A percentile compares a stretch with the other conserved stretches of the same genome.
Evolutionary conservation across 2,113 vertebrate genomes (phyloP).

Genomic region (Chlorodrepanis virens): DNA sequence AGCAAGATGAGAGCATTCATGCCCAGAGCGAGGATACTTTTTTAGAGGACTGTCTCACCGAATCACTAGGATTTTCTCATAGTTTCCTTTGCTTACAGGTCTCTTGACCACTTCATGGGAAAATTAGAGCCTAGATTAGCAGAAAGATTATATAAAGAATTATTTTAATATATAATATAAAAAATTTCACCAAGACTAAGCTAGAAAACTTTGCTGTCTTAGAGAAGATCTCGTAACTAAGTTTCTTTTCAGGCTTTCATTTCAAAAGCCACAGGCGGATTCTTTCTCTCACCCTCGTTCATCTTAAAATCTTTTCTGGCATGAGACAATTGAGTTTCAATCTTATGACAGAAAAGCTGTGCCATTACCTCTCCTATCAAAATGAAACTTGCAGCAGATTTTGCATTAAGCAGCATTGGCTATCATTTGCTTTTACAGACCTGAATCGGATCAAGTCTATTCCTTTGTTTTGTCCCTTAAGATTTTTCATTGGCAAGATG

Average conservation of each 20-base stretch:
- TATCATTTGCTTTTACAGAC: background rate
- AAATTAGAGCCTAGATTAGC: background rate
- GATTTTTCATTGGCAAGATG: background rate
- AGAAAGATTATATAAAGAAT: background rate
- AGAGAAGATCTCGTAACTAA: background rate
- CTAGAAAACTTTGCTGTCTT: background rate
- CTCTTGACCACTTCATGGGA: background rate
- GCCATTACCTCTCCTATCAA: background rate
- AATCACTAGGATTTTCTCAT: background rate
- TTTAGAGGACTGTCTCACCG: background rate
- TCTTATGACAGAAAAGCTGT: background rate
- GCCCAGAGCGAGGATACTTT: background rate
- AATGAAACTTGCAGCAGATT: background rate
- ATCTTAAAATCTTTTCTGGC: background rate
- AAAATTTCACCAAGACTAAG: background rate
- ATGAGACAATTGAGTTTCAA: background rate
- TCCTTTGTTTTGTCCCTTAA: background rate
- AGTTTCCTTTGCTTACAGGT: background rate
- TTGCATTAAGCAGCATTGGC: background rate
- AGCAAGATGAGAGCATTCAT: background rate
- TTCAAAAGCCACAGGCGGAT: background rate
- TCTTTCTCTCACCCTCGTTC: background rate
- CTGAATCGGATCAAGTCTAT: background rate
- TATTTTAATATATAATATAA: background rate
- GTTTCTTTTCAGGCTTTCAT: background rate